A percentile compares a stretch with the other conserved stretches of the same genome.
Conservation (phyloP, 2,113 vertebrate species). For the Psilopogon haemacephalus region DNA sequence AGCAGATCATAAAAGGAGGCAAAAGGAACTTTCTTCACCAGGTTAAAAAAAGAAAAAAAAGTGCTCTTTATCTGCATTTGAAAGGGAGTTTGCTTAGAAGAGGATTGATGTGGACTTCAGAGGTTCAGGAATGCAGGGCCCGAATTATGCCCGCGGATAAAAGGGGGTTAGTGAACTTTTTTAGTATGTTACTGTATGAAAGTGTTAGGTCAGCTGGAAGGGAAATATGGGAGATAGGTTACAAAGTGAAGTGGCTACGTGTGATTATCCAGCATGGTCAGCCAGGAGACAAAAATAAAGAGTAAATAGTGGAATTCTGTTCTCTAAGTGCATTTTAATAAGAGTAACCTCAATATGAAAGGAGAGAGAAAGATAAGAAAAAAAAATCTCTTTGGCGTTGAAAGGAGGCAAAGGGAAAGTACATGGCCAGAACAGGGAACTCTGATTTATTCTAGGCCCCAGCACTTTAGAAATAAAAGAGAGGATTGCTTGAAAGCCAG, state of each 20-base stretch:
- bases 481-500: neutral
- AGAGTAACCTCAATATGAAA: slow-evolving; percentile 48
- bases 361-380: slow-evolving; percentile 48
- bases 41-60: slow-evolving; percentile 1
- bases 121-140: slow-evolving; percentile 25
- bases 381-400: slow-evolving; percentile 25
- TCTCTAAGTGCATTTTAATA: slow-evolving; percentile 44
- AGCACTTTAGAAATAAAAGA: neutral
- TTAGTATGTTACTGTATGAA: slow-evolving; percentile 62
- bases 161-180: slow-evolving; percentile 57
- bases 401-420: slow-evolving; percentile 19
- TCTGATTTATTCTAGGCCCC: neutral
- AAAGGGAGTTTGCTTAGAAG: slow-evolving; percentile 61
- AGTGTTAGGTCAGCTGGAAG: slow-evolving; percentile 60
- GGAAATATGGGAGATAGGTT: slow-evolving; percentile 50
- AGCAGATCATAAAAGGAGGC: neutral
- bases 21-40: neutral
- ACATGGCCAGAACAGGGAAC: neutral
- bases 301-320: neutral
- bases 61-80: slow-evolving; percentile 59
- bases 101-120: slow-evolving; percentile 32
- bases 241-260: slow-evolving; percentile 60
- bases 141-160: slow-evolving; percentile 33
- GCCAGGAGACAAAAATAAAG: slow-evolving; percentile 45
- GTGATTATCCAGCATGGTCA: slow-evolving; percentile 44